A percentile compares a stretch with the other conserved stretches of the same genome.
phyloP scores from a whole-genome alignment of 2,888 invertebrate genomes.

The Hedychridium roseum region DNA sequence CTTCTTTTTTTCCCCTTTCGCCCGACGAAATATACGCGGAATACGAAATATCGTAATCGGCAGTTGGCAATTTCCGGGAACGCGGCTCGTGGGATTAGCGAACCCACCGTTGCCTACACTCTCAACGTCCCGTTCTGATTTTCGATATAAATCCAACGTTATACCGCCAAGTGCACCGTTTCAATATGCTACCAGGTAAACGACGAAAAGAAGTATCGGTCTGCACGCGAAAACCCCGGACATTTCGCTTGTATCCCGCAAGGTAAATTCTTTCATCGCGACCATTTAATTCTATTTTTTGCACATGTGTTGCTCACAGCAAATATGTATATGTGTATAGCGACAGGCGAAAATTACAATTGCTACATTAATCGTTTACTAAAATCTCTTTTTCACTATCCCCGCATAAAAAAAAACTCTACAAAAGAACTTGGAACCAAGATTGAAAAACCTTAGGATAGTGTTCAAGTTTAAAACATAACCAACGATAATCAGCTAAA shows the following conservation, averaged over 20 bases:
- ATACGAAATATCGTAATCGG: slow-evolving; percentile 40
- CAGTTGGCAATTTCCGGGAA: slow-evolving; percentile 43
- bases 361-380: too few species aligned
- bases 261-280: neutral
- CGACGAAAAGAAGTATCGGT: slow-evolving; percentile 15
- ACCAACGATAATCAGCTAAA: too few species aligned
- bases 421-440: too few species aligned
- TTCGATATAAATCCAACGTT: slow-evolving; percentile 49
- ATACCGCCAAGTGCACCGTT: slow-evolving; percentile 5
- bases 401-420: too few species aligned
- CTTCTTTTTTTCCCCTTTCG: slow-evolving; percentile 8
- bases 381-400: too few species aligned
- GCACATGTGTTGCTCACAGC: too few species aligned
- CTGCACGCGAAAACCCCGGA: slow-evolving; percentile 4
- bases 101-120: slow-evolving; percentile 17
- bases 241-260: slow-evolving; percentile 8
- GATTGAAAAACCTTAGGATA: too few species aligned
- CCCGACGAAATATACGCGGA: slow-evolving; percentile 13
- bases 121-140: slow-evolving; percentile 40
- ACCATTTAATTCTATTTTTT: too few species aligned
- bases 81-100: slow-evolving; percentile 38
- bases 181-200: too few species aligned
- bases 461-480: too few species aligned
- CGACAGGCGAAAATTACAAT: too few species aligned
- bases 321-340: too few species aligned